Base-by-base conservation (phyloP, 2,888 invertebrate species). In the Labia minor region DNA sequence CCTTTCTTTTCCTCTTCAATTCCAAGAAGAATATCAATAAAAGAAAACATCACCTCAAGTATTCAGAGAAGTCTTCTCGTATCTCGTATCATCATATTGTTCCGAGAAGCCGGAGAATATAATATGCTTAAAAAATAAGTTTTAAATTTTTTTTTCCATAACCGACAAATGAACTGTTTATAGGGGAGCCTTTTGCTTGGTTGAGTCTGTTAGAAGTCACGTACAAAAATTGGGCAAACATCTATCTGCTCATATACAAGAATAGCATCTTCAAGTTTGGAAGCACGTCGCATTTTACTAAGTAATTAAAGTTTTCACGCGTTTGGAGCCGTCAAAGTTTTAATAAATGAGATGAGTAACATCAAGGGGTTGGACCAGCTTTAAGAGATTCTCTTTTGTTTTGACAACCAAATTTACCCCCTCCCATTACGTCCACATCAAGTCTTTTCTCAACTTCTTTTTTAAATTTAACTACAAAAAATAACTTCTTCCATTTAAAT, bases 221-320 rank as follows among this genome's bases (percentile, higher is more conserved):
- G 49, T 49, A 14, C 49, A 49, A 49, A 49, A 49, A 49, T 49
- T 49, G n/a, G 3, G 6, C 49, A 4, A 49, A 49, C 16, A 49
- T 26, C 26, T 49, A 10, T 14, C n/a, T 49, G n/a, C n/a, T n/a
- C n/a, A 49, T 49, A 49, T 49, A 49, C 49, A 49, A 49, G 49
- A 49, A 49, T 49, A 14, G 49, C 49, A 49, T 49, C 49, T 3
- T 49, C 49, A 49, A 49, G n/a, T 49, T 49, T 49, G 49, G 49
- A 49, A 16, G 49, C 49, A 49, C 49, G 49, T 49, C 49, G 49
- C 49, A 49, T 49, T 49, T 49, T 49, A 49, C 49, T 49, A 49
- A 49, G 49, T 49, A 49, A 49, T 49, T 49, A 49, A 49, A 49
- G 49, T 49, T 49, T 49, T 49, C 49, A 49, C 49, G 49, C 49